Percentiles rank a stretch among this genome's conserved stretches.
Evolutionary conservation across 2,797 vertebrate species (phyloP).

Genomic region (Cyprinodon diabolis): DNA sequence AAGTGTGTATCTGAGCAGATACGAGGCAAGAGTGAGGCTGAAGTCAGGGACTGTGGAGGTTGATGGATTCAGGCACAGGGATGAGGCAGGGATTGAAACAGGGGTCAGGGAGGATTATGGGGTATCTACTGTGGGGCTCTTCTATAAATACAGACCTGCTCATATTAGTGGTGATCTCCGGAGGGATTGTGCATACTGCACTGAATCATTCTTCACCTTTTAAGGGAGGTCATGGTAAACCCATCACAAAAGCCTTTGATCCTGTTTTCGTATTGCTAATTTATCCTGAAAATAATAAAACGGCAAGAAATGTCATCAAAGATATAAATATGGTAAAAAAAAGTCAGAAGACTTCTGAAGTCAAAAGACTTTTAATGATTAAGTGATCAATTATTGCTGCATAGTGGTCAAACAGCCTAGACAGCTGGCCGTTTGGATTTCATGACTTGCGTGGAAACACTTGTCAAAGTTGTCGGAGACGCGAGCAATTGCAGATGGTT

Average conservation of each 20-base stretch:
- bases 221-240: constrained; percentile 72
- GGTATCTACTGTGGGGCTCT: constrained; percentile 70
- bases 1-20: constrained; percentile 53
- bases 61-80: constrained; percentile 38
- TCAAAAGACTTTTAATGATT: background rate
- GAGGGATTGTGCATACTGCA: constrained; percentile 71
- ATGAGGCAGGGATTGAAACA: constrained; percentile 56
- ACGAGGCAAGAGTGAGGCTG: constrained; percentile 41
- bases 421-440: constrained; percentile 36
- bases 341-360: background rate
- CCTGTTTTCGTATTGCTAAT: constrained; percentile 23
- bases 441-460: constrained; percentile 51
- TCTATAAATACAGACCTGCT: constrained; percentile 86
- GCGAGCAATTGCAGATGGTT: constrained; percentile 73
- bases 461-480: constrained; percentile 58
- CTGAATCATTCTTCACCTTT: constrained; percentile 79
- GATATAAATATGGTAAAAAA: background rate
- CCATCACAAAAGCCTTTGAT: constrained; percentile 33
- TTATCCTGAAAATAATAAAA: constrained; percentile 4
- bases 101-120: constrained; percentile 76
- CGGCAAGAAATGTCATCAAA: constrained; percentile 4
- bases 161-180: constrained; percentile 79
- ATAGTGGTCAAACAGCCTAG: constrained; percentile 6
- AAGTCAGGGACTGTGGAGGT: constrained; percentile 44
- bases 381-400: constrained; percentile 5